Evolutionary conservation across 2,113 vertebrate species (phyloP).

Genomic region (Conger conger): DNA sequence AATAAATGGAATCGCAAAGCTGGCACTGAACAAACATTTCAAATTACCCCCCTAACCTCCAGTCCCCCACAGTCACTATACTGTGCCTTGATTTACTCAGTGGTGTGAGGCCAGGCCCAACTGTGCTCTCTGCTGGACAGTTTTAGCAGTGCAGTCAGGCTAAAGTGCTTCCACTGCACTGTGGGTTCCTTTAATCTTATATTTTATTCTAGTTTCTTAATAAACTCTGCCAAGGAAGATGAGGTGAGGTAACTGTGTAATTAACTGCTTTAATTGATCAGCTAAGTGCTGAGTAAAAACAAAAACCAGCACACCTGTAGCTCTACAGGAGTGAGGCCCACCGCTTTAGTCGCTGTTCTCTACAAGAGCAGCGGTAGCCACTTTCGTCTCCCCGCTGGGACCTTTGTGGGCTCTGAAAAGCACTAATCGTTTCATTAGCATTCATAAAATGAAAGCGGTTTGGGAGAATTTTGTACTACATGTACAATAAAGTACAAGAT

Average conservation of each 20-base stretch:
- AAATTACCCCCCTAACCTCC: slow-evolving; percentile 6
- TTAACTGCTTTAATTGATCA: no score
- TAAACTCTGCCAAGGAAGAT: slow-evolving; percentile 56
- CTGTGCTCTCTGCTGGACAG: slow-evolving; percentile 49
- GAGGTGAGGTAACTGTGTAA: no score
- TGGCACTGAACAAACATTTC: background rate
- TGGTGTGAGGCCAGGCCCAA: background rate
- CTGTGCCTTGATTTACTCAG: background rate
- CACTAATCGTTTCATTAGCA: background rate
- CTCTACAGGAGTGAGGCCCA: no score
- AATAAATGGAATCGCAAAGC: background rate
- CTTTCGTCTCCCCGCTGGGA: no score
- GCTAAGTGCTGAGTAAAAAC: no score
- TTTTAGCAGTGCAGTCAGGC: slow-evolving; percentile 60
- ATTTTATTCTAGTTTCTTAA: background rate
- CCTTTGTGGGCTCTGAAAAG: background rate
- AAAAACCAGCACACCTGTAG: no score
- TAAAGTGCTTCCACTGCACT: slow-evolving; percentile 64
- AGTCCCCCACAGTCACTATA: background rate
- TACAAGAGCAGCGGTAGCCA: background rate
- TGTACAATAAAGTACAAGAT: background rate
- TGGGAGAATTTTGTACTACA: background rate
- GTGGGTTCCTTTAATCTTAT: slow-evolving; percentile 42
- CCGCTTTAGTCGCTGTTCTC: background rate
- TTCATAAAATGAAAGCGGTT: background rate